These are phyloP conservation scores for Electrophaes corylata DNA, from an alignment of 2,888 invertebrate genomes.

Conservation along the genomic window DNA sequence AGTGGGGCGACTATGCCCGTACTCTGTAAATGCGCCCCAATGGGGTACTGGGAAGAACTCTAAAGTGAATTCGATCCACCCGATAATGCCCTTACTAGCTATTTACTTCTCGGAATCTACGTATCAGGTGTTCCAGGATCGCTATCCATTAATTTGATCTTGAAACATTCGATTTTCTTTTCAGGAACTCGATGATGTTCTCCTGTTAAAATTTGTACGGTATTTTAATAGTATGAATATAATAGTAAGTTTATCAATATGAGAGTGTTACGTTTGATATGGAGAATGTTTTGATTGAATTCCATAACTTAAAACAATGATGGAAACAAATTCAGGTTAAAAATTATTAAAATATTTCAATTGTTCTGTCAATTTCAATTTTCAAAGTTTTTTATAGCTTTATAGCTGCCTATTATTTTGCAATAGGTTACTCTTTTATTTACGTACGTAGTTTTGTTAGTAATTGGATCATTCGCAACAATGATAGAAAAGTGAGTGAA, in stretches of 20 bases:
- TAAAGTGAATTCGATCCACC: slow-evolving; percentile 31
- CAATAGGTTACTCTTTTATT: too few species aligned
- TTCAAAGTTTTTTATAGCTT: too few species aligned
- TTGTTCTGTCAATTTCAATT: too few species aligned
- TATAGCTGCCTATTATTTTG: too few species aligned
- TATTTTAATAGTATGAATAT: too few species aligned
- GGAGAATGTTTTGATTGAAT: too few species aligned
- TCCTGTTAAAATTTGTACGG: too few species aligned
- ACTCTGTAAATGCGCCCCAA: slow-evolving; percentile 26
- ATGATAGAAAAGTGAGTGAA: slow-evolving; percentile 29
- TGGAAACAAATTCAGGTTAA: too few species aligned
- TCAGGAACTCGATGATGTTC: slow-evolving; percentile 16
- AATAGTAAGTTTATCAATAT: too few species aligned
- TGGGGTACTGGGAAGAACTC: slow-evolving; percentile 26
- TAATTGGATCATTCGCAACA: not conserved
- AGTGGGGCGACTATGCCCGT: not conserved
- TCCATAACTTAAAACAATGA: too few species aligned
- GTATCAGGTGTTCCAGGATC: slow-evolving; percentile 32
- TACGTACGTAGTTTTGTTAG: not conserved
- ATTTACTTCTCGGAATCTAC: slow-evolving; percentile 27
- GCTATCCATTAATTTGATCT: slow-evolving; percentile 27
- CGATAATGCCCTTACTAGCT: slow-evolving; percentile 32
- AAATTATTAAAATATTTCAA: too few species aligned
- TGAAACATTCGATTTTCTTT: slow-evolving; percentile 23
- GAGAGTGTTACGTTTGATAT: too few species aligned